Evolutionary conservation across 92 coral and sea anemone species (phyloP).

Genomic region (Zoanthus gigantus): DNA sequence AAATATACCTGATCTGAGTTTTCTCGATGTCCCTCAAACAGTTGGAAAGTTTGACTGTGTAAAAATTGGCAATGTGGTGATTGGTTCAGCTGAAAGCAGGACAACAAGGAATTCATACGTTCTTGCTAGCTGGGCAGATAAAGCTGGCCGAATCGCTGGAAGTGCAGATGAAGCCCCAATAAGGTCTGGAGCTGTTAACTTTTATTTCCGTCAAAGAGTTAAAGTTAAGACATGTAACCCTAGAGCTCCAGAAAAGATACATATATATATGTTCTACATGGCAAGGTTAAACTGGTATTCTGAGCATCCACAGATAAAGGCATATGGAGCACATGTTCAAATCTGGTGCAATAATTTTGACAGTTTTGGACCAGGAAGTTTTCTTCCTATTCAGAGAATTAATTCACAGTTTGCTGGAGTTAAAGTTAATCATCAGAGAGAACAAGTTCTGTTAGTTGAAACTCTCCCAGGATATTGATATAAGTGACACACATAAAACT

Average conservation of each 20-base stretch:
- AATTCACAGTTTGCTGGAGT: not conserved
- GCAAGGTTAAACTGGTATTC: slow-evolving; percentile 55
- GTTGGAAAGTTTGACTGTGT: slow-evolving; percentile 49
- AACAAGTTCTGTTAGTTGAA: not conserved
- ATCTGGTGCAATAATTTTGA: slow-evolving; percentile 45
- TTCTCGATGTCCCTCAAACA: slow-evolving; percentile 60
- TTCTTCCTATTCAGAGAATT: slow-evolving; percentile 54
- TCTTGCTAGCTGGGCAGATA: slow-evolving; percentile 69
- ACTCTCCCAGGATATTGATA: not conserved
- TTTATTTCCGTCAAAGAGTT: slow-evolving; percentile 57
- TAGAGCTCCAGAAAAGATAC: not conserved
- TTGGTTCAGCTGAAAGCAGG: slow-evolving; percentile 57
- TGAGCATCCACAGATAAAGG: slow-evolving; percentile 28
- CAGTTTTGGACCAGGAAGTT: slow-evolving; percentile 46
- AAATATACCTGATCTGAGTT: slow-evolving; percentile 15
- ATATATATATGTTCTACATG: slow-evolving; percentile 30
- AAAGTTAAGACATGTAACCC: slow-evolving; percentile 36
- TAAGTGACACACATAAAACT: too few relatives aligned
- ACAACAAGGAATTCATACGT: slow-evolving; percentile 59
- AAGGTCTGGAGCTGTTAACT: slow-evolving; percentile 21
- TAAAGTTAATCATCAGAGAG: not conserved
- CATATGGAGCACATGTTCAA: slow-evolving; percentile 17
- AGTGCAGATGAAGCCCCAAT: not conserved
- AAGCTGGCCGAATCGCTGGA: slow-evolving; percentile 12
- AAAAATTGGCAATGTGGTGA: slow-evolving; percentile 41